Conservation (phyloP, 2,888 invertebrate genomes). For the Protodeltote pygarga region DNA sequence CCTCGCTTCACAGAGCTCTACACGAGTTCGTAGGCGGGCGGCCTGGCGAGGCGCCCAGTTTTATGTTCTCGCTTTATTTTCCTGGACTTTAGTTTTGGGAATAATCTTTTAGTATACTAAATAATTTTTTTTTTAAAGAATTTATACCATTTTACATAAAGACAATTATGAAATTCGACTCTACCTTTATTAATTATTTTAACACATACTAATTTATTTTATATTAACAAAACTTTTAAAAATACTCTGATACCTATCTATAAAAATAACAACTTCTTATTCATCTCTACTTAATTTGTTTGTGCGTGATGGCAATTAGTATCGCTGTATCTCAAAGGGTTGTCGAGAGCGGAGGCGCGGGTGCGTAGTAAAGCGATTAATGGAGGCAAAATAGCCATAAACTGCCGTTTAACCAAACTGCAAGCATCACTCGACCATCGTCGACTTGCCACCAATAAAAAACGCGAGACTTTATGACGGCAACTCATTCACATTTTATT, state of each 20-base stretch:
- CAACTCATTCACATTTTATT: slow-evolving; percentile 87
- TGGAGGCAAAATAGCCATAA: slow-evolving; percentile 86
- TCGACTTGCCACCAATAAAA: slow-evolving; percentile 84
- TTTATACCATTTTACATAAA: too few relatives aligned
- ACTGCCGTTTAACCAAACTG: slow-evolving; percentile 87
- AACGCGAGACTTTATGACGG: slow-evolving; percentile 87
- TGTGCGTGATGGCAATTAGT: slow-evolving; percentile 25
- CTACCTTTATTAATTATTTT: too few relatives aligned
- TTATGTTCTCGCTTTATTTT: slow-evolving; percentile 24
- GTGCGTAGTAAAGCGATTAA: slow-evolving; percentile 86
- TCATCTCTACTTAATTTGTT: slow-evolving; percentile 4
- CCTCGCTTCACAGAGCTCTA: slow-evolving; percentile 47
- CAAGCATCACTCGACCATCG: slow-evolving; percentile 84
- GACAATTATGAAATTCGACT: background rate
- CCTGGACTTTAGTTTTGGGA: slow-evolving; percentile 9
- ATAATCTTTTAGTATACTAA: background rate
- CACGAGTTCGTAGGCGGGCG: slow-evolving; percentile 67
- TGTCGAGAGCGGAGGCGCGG: slow-evolving; percentile 73
- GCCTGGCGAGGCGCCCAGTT: slow-evolving; percentile 56
- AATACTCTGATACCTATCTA: too few relatives aligned
- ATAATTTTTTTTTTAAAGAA: background rate
- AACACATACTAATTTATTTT: too few relatives aligned
- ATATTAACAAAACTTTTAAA: too few relatives aligned
- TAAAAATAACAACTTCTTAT: background rate
- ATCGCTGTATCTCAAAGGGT: slow-evolving; percentile 64